Evolutionary conservation across 2,888 invertebrate species (phyloP).

Genomic region (Boloria euphrosyne): DNA sequence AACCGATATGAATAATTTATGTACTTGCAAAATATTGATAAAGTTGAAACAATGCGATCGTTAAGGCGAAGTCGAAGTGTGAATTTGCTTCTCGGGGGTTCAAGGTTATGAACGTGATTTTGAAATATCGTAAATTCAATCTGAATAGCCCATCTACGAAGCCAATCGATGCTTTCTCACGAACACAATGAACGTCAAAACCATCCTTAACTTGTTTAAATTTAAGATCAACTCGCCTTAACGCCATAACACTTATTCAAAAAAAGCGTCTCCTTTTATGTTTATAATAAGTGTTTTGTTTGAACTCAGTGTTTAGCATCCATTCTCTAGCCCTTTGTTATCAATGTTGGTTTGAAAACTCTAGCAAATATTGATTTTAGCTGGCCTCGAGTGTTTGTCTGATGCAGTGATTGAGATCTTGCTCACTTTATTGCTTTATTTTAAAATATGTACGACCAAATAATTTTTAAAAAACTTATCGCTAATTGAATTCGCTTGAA

Average conservation of each 20-base stretch:
- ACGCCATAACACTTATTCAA: conserved; percentile 28
- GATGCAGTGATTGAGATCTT: conserved; percentile 47
- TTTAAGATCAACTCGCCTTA: conserved; percentile 31
- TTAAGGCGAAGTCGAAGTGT: conserved; percentile 50
- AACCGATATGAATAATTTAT: not conserved
- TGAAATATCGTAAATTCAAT: conserved; percentile 76
- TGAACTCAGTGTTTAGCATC: conserved; percentile 69
- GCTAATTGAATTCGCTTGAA: not conserved
- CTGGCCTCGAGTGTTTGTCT: conserved; percentile 54
- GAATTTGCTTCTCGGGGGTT: conserved; percentile 70
- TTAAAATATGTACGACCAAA: conserved; percentile 3
- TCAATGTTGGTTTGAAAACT: conserved; percentile 59
- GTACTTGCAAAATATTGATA: conserved; percentile 1
- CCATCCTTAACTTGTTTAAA: conserved; percentile 24
- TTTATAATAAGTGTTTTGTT: conserved; percentile 61
- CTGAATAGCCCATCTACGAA: conserved; percentile 62
- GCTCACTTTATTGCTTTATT: conserved; percentile 46
- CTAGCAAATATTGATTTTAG: conserved; percentile 65
- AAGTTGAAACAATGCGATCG: conserved; percentile 20
- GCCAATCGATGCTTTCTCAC: conserved; percentile 72
- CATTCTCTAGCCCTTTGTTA: conserved; percentile 74
- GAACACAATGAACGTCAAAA: conserved; percentile 45
- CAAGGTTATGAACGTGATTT: conserved; percentile 77
- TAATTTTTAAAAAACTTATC: not conserved
- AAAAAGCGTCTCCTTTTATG: conserved; percentile 49